Conservation (phyloP, 2,888 invertebrate genomes). For the Mechanitis messenoides region DNA sequence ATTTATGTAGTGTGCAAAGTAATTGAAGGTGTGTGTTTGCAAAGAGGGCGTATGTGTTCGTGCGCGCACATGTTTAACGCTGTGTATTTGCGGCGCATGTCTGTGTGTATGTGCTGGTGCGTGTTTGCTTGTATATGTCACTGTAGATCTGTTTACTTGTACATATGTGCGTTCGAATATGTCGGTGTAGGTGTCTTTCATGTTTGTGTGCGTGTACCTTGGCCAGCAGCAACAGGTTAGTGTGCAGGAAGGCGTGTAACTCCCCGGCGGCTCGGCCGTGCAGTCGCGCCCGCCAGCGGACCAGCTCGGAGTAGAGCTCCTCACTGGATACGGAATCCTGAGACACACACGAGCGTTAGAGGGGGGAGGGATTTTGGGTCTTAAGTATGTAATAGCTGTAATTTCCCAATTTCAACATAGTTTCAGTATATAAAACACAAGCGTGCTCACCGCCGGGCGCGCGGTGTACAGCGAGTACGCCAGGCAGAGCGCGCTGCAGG, state of each 20-base stretch:
- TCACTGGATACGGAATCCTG: slow-evolving; percentile 66
- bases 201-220: slow-evolving; percentile 74
- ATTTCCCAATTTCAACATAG: too few species aligned
- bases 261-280: slow-evolving; percentile 84
- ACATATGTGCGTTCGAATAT: background rate
- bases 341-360: background rate
- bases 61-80: background rate
- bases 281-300: slow-evolving; percentile 82
- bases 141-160: background rate
- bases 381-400: too few species aligned
- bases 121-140: background rate
- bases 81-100: background rate
- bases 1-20: too few species aligned
- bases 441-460: slow-evolving; percentile 23
- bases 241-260: slow-evolving; percentile 83
- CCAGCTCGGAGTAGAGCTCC: slow-evolving; percentile 80
- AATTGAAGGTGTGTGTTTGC: too few species aligned
- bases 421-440: too few species aligned
- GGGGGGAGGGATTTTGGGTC: too few species aligned
- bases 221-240: slow-evolving; percentile 87
- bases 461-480: slow-evolving; percentile 35
- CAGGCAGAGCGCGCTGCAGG: slow-evolving; percentile 44
- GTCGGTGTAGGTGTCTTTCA: background rate
- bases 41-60: background rate
- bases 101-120: background rate